These are phyloP conservation scores for Torymus auratus DNA, from an alignment of 2,888 invertebrate genomes.

Conservation along the genomic window DNA sequence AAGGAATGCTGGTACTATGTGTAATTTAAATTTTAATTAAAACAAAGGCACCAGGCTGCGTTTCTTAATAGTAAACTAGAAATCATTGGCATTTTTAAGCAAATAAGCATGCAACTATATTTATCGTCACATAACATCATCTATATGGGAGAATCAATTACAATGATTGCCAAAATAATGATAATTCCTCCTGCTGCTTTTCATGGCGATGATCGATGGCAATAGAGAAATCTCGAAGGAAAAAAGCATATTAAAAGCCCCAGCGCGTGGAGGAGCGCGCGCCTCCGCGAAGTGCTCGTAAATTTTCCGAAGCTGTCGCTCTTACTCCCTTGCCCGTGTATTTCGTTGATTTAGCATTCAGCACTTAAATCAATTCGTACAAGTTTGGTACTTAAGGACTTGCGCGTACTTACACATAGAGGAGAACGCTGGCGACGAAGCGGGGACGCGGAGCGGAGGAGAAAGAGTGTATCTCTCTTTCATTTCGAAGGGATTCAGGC, in stretches of 20 bases:
- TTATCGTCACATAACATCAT: too few species aligned
- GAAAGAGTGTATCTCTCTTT: conserved; percentile 56
- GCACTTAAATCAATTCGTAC: conserved; percentile 77
- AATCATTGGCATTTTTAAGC: too few species aligned
- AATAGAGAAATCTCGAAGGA: too few species aligned
- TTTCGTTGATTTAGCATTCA: conserved; percentile 77
- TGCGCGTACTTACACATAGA: conserved; percentile 56
- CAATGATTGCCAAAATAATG: too few species aligned
- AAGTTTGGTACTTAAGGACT: conserved; percentile 75
- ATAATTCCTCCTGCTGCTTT: too few species aligned
- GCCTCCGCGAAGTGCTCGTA: conserved; percentile 64
- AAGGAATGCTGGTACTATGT: too few species aligned
- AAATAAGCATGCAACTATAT: too few species aligned
- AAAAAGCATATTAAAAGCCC: conserved; percentile 23
- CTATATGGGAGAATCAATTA: too few species aligned
- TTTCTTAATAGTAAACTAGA: too few species aligned
- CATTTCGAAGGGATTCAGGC: conserved; percentile 51
- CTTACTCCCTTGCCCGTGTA: conserved; percentile 60
- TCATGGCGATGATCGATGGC: conserved; percentile 28
- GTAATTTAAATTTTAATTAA: conserved; percentile 3
- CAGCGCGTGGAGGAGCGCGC: neutral
- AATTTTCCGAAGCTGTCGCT: conserved; percentile 68
- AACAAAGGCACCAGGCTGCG: neutral
- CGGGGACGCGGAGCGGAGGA: conserved; percentile 31
- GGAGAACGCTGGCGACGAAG: neutral